Percentiles rank a stretch among this genome's conserved stretches.
Evolutionary conservation across 1,140 invertebrate species (phyloP).

Genomic region (Samia ricini): DNA sequence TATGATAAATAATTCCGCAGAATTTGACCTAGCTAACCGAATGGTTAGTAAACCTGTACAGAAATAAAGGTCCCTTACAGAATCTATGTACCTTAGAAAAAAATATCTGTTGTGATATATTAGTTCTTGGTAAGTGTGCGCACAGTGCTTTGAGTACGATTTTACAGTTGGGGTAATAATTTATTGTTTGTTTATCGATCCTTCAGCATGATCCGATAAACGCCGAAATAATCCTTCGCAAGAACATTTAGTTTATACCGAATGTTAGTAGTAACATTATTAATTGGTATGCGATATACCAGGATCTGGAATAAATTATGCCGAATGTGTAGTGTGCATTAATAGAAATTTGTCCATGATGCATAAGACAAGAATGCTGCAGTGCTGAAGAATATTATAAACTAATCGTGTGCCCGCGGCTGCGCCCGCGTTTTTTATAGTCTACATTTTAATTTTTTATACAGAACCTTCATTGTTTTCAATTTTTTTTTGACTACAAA

Average conservation of each 20-base stretch:
- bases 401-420: too few species aligned
- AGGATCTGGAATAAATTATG: background rate
- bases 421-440: too few species aligned
- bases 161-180: slow-evolving; percentile 15
- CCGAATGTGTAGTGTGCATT: background rate
- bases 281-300: background rate
- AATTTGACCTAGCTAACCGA: too few species aligned
- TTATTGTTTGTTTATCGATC: slow-evolving; percentile 32
- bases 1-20: too few species aligned
- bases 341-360: background rate
- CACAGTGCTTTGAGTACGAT: background rate
- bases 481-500: too few species aligned
- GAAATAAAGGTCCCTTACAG: too few species aligned
- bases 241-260: background rate
- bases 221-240: slow-evolving; percentile 15
- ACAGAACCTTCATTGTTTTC: too few species aligned
- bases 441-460: too few species aligned
- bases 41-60: too few species aligned
- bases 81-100: too few species aligned
- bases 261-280: background rate
- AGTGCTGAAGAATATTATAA: background rate
- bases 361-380: background rate
- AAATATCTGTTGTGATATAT: too few species aligned
- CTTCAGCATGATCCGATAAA: slow-evolving; percentile 22
- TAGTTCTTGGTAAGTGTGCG: background rate